Evolutionary conservation across 1,140 invertebrate genomes (phyloP).

Genomic region (Stegodyphus mimosarum): DNA sequence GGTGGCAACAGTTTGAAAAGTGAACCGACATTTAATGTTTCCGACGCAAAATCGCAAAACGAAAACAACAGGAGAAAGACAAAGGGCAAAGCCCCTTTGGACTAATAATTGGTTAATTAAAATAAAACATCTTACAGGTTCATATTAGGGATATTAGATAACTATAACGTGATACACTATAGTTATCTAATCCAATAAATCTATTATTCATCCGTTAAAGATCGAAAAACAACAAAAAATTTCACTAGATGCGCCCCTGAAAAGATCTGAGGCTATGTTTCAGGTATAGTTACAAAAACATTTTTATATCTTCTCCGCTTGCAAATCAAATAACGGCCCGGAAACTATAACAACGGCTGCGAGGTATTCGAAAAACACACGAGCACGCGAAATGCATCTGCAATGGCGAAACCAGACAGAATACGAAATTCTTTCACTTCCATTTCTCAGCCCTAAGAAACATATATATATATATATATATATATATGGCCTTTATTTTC

Average conservation of each 20-base stretch:
- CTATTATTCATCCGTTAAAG: no score
- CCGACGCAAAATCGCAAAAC: no score
- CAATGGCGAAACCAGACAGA: constrained; percentile 18
- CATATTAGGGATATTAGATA: no score
- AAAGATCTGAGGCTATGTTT: constrained; percentile 46
- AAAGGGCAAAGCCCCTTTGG: no score
- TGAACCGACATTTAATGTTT: no score
- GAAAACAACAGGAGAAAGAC: no score
- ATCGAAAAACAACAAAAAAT: not conserved
- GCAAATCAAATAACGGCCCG: constrained; percentile 57
- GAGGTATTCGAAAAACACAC: constrained; percentile 46
- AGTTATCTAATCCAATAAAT: no score
- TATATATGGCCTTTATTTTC: constrained; percentile 35
- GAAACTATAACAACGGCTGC: constrained; percentile 56
- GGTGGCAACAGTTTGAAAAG: no score
- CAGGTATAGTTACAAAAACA: constrained; percentile 59
- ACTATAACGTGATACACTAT: no score
- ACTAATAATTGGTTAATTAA: no score
- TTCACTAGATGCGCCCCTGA: not conserved
- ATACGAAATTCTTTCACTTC: constrained; percentile 46
- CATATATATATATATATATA: not conserved
- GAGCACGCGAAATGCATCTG: constrained; percentile 23
- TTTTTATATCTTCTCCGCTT: constrained; percentile 58
- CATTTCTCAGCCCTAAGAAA: not conserved
- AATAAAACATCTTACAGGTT: no score